phyloP scores from a whole-genome alignment of 2,113 vertebrate genomes.

The Chelonoidis abingdonii region DNA sequence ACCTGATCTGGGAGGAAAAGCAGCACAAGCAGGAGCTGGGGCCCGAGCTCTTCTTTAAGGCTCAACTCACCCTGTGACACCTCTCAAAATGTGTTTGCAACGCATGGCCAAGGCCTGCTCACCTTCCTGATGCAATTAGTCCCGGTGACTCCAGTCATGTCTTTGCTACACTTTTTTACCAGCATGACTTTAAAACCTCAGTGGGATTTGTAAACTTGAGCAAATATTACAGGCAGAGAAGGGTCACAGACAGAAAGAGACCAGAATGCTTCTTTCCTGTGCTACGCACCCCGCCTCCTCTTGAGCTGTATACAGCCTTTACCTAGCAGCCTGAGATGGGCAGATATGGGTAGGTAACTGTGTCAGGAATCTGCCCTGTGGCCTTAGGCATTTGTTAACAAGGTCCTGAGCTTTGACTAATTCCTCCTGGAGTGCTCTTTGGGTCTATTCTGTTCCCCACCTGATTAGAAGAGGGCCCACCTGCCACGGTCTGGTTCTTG shows the following conservation, averaged over 20 bases:
- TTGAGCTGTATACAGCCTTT: background rate
- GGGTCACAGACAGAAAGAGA: background rate
- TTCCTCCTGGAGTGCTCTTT: background rate
- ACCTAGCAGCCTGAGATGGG: background rate
- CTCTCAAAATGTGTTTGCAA: background rate
- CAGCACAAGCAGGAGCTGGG: background rate
- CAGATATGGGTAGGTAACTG: background rate
- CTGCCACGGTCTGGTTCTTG: background rate
- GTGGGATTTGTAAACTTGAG: background rate
- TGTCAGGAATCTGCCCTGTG: background rate
- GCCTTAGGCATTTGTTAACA: constrained; percentile 5
- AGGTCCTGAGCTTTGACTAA: background rate
- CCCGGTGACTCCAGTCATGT: background rate
- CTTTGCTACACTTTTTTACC: background rate
- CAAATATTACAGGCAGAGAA: background rate
- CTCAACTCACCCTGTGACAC: background rate
- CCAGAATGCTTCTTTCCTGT: background rate
- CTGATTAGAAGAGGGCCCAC: background rate
- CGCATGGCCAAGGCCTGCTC: background rate
- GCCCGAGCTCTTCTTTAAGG: background rate
- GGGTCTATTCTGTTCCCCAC: background rate
- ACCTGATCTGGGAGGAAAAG: background rate
- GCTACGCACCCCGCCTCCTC: background rate
- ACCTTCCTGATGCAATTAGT: background rate
- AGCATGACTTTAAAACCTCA: background rate